Percentiles rank a stretch among this genome's conserved stretches.
These are phyloP conservation scores for Bos javanicus DNA, from an alignment of 2,113 vertebrate species.

Conservation along the genomic window DNA sequence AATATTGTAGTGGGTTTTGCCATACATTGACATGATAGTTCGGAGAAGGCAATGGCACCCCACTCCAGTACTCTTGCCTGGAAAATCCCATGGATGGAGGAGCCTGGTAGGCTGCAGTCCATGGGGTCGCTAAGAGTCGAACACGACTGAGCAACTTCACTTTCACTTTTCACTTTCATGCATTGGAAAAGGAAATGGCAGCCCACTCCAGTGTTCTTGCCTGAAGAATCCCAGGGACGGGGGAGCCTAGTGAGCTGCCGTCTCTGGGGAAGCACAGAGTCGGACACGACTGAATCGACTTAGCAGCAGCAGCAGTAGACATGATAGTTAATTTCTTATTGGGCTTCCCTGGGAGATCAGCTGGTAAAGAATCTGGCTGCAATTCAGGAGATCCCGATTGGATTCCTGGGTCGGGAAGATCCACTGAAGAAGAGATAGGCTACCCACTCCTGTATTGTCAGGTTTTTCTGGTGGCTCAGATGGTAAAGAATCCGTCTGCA, in stretches of 20 bases:
- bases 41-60: too few relatives aligned
- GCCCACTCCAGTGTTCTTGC: too few relatives aligned
- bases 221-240: too few relatives aligned
- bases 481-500: background rate
- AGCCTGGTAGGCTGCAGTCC: fast-evolving
- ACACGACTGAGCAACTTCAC: fast-evolving
- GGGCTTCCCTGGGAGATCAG: background rate
- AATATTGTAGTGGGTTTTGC: background rate
- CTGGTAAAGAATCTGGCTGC: background rate
- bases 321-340: background rate
- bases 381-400: background rate
- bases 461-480: background rate
- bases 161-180: too few relatives aligned
- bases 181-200: too few relatives aligned
- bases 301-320: too few relatives aligned
- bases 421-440: background rate
- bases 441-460: background rate
- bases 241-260: fast-evolving
- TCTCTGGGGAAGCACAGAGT: fast-evolving
- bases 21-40: too few relatives aligned
- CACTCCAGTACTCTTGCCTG: too few relatives aligned
- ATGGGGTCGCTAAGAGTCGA: fast-evolving
- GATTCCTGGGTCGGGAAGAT: background rate
- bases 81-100: too few relatives aligned
- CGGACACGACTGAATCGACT: too few relatives aligned